These are phyloP conservation scores for Cecidostiba fungosa DNA, from an alignment of 2,888 invertebrate genomes.

Conservation along the genomic window DNA sequence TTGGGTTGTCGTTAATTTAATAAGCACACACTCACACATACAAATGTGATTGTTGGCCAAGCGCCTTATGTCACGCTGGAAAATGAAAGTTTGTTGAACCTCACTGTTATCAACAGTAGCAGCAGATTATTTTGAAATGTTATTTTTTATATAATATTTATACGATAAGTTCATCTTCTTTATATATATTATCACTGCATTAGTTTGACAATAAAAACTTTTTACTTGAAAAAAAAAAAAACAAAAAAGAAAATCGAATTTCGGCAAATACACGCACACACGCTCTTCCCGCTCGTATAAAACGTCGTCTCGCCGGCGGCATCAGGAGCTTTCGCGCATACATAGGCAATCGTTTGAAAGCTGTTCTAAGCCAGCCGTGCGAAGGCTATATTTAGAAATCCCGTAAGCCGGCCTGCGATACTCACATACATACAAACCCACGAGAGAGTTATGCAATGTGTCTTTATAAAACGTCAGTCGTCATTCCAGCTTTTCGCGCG, in stretches of 20 bases:
- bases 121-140: conserved; percentile 58
- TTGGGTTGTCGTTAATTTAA: conserved; percentile 36
- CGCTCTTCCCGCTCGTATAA: not conserved
- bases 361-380: conserved; percentile 54
- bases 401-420: conserved; percentile 23
- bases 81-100: conserved; percentile 54
- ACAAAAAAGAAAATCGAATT: not conserved
- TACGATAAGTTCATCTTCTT: conserved; percentile 57
- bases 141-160: conserved; percentile 59
- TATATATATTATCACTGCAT: conserved; percentile 48
- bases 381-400: conserved; percentile 62
- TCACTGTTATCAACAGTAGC: conserved; percentile 44
- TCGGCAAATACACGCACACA: not conserved
- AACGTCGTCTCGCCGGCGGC: not conserved
- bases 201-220: conserved; percentile 60
- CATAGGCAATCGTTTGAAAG: conserved; percentile 54
- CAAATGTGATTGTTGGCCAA: conserved; percentile 28
- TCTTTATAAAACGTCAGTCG: conserved; percentile 57
- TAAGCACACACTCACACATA: not conserved
- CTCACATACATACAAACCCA: not conserved
- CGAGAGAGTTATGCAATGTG: conserved; percentile 55
- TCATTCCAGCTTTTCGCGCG: conserved; percentile 56
- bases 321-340: conserved; percentile 37
- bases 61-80: conserved; percentile 19
- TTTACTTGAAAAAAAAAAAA: conserved; percentile 58